These are phyloP conservation scores for Helicolenus hilgendorfi DNA, from an alignment of 2,797 vertebrate genomes.

Conservation along the genomic window DNA sequence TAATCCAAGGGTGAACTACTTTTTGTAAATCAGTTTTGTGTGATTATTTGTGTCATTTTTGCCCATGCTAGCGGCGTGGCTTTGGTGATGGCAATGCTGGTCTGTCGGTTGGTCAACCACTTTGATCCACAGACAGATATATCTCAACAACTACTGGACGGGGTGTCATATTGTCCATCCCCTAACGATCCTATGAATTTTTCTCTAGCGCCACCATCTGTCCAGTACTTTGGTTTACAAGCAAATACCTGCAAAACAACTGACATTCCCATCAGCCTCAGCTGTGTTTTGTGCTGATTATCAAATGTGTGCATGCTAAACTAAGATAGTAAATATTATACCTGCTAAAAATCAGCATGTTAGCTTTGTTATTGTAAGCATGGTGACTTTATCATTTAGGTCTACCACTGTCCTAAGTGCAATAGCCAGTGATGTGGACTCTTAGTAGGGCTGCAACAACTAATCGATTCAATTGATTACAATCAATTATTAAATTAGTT, in stretches of 20 bases:
- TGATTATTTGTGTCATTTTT: conserved; percentile 12
- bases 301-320: not conserved
- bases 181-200: not conserved
- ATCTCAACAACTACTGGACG: not conserved
- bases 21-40: conserved; percentile 5
- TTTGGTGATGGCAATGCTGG: not conserved
- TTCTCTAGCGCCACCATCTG: not conserved
- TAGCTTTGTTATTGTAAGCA: not conserved
- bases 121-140: not conserved
- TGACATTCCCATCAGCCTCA: not conserved
- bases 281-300: not conserved
- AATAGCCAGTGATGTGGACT: not conserved
- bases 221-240: not conserved
- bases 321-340: not conserved
- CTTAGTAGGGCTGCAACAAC: too few species aligned
- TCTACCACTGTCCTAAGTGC: not conserved
- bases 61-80: not conserved
- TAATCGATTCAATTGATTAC: too few species aligned
- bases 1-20: conserved; percentile 23
- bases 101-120: not conserved
- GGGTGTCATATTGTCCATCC: not conserved
- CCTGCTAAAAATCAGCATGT: not conserved
- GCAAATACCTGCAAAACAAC: not conserved
- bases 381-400: not conserved
- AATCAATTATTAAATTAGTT: too few species aligned